Base-by-base conservation (phyloP, 2,888 invertebrate species). In the Heliconius ismenius region DNA sequence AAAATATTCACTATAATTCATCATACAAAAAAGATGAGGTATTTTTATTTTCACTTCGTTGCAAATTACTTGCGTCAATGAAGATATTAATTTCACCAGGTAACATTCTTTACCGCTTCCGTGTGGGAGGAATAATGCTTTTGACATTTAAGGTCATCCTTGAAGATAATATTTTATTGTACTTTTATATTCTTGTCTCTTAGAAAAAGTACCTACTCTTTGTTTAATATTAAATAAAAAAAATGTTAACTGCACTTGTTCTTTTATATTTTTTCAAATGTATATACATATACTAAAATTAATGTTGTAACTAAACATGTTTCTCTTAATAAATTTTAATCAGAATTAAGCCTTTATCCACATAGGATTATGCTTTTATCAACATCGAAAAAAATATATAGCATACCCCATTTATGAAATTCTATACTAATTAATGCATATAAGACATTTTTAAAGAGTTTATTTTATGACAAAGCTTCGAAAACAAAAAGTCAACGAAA, bases 81-180 rank as follows among this genome's bases (percentile, higher is more conserved):
- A 60, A 73, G 63, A n/a, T 58, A 76, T 73, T 76, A 70, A 76
- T 65, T 60, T 76, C 58, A 65, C 65, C 58, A 54, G 65, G 39
- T 65, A 60, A 60, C 60, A 58, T 70, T 76, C 70, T 72, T 58
- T 65, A 60, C 13, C 15, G 65, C 60, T 69, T 74, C 79, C 73
- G 77, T 65, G 77, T 79, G 70, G 49, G 54, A 3, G 39, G 39
- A 74, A 49, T 75, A 73, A 74, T 65, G 62, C 24, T 72, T 58
- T 62, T 74, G 77, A 62, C 74, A 79, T 79, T 79, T 73, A 75
- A 75, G 32, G 26, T 73, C 36, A 72, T 62, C 63, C 70, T 75
- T 63, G 63, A 54, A 58, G n/a, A 70, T 70, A 67, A 70, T 36
- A 70, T 70, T 70, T 58, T 70, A 64, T 54, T 64, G 63, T 64